Evolutionary conservation across 2,113 vertebrate species (phyloP).

Genomic region (Dunckerocampus dactyliophorus): DNA sequence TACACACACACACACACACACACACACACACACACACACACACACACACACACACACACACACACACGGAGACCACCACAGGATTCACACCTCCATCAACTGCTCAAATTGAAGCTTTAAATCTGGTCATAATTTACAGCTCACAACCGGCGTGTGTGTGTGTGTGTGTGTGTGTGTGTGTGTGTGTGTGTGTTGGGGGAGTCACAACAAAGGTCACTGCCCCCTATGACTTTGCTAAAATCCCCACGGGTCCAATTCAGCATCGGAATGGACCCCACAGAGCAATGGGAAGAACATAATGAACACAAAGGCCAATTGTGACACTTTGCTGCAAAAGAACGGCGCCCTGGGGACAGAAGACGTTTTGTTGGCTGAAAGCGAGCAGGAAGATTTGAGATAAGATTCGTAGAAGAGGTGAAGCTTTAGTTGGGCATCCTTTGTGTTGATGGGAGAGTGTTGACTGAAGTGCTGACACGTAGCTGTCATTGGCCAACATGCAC

Average conservation of each 20-base stretch:
- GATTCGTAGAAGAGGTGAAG: constrained; percentile 50
- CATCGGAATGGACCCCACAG: constrained; percentile 73
- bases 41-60: constrained; percentile 20
- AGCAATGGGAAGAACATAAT: constrained; percentile 78
- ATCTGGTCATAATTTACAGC: constrained; percentile 68
- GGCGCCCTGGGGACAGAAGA: constrained; percentile 69
- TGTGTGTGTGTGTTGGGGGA: constrained; percentile 40
- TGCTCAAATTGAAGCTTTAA: constrained; percentile 50
- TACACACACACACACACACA: constrained; percentile 18
- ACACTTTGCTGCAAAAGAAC: constrained; percentile 58
- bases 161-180: constrained; percentile 41
- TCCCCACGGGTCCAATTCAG: constrained; percentile 76
- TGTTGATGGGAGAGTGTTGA: constrained; percentile 46
- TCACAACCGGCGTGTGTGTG: constrained; percentile 40
- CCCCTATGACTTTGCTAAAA: constrained; percentile 75
- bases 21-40: constrained; percentile 23
- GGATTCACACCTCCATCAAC: constrained; percentile 59
- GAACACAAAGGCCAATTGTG: constrained; percentile 77
- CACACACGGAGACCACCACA: constrained; percentile 32
- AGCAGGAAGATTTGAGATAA: constrained; percentile 70
- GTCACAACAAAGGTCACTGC: constrained; percentile 61
- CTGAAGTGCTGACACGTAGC: constrained; percentile 48
- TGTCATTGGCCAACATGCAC: constrained; percentile 14
- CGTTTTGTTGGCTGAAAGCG: constrained; percentile 57
- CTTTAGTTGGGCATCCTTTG: constrained; percentile 57